Base-by-base conservation (phyloP, 2,113 vertebrate genomes). In the Gopherus evgoodei region DNA sequence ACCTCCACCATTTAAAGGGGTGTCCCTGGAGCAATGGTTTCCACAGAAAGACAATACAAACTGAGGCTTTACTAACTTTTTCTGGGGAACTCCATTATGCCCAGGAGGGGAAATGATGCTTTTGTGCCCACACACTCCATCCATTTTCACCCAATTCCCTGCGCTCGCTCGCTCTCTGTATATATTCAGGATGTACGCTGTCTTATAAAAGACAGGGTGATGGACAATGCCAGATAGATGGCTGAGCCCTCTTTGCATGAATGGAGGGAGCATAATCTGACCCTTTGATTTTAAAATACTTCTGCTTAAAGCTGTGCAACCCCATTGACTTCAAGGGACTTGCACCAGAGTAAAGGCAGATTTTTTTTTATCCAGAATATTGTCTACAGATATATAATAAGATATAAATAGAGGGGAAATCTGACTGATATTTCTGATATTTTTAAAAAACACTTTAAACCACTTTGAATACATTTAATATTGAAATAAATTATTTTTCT, bases 401-500 rank as follows among this genome's bases (percentile, higher is more conserved):
- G 72, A 22, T 80, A 78, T 88, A 89, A 42, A 65, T 81, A 88
- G 83, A 62, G 83, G 78, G 93, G 69, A 72, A 42, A 42, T 38
- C 38, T 42, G n/a, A 90, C 80, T 13, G 86, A 65, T 3, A 35
- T 17, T 27, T 90, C 50, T 62, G 86, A 62, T 88, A 82, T 91
- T 84, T 86, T 95, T 79, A 52, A 7, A 90, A 6, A 0, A 0
- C 78, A 57, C 75, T 95, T 91, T 65, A 79, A 90, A 31, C n/a
- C 83, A 88, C 81, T 81, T 47, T 94, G 38, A 90, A 92, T 96
- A 79, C 94, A 85, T 97, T 90, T 89, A 88, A 83, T 95, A 86
- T 83, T 92, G 53, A 88, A 94, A 29, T 19, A 57, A 12, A 88
- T 75, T 42, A 11, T 75, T 78, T 35, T 81, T 93, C 16, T 82